Percentiles rank a stretch among this genome's conserved stretches.
Evolutionary conservation across 2,888 invertebrate species (phyloP).

Genomic region (Lasioglossum marginatum): DNA sequence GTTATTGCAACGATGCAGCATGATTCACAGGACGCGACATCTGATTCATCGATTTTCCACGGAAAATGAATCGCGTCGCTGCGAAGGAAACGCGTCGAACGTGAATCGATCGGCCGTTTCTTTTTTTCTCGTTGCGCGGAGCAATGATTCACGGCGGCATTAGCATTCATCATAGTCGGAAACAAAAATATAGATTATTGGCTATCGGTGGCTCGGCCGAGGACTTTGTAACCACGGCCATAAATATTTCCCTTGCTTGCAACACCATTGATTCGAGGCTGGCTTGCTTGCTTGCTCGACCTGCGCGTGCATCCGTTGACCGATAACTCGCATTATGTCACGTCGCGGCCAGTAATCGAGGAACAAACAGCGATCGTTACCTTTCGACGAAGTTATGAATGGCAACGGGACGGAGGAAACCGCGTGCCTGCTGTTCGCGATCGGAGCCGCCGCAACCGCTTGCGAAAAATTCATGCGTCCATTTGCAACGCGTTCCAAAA

Average conservation of each 20-base stretch:
- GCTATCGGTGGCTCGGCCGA: slow-evolving; percentile 53
- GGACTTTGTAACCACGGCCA: slow-evolving; percentile 67
- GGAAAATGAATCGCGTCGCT: slow-evolving; percentile 8
- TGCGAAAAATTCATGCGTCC: slow-evolving; percentile 15
- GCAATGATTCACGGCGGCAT: slow-evolving; percentile 61
- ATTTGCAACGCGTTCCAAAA: not conserved
- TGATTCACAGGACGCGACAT: slow-evolving; percentile 1
- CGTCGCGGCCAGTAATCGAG: slow-evolving; percentile 52
- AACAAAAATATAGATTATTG: slow-evolving; percentile 60
- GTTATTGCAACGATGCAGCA: not conserved
- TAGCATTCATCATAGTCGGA: slow-evolving; percentile 40
- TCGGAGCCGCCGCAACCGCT: not conserved
- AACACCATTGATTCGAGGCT: slow-evolving; percentile 49
- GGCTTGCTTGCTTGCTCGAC: slow-evolving; percentile 2
- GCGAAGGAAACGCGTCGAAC: slow-evolving; percentile 14
- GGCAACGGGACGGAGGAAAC: slow-evolving; percentile 22
- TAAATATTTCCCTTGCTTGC: slow-evolving; percentile 61
- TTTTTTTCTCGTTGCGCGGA: slow-evolving; percentile 12
- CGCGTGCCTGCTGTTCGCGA: not conserved
- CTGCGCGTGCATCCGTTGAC: slow-evolving; percentile 42
- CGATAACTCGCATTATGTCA: slow-evolving; percentile 63
- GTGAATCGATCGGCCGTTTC: not conserved
- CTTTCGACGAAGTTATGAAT: slow-evolving; percentile 48
- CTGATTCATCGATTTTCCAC: slow-evolving; percentile 4
- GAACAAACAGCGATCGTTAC: slow-evolving; percentile 55